phyloP scores from a whole-genome alignment of 2,888 invertebrate species.

The Caenorhabditis japonica region DNA sequence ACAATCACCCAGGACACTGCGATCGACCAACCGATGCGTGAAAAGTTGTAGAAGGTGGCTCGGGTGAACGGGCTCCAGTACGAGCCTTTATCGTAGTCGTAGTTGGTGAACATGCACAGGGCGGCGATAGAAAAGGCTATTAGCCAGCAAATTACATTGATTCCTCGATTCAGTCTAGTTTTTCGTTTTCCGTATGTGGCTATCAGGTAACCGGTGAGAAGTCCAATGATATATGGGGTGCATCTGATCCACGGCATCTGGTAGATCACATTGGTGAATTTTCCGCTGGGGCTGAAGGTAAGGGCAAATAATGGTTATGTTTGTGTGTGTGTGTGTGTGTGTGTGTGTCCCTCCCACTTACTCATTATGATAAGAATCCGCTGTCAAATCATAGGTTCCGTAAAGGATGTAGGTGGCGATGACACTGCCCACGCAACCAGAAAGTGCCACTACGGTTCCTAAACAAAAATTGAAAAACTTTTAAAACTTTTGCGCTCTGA shows the following conservation, averaged over 20 bases:
- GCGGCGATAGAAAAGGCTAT: slow-evolving; percentile 32
- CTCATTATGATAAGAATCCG: slow-evolving; percentile 33
- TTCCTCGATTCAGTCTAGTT: slow-evolving; percentile 31
- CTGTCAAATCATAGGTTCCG: slow-evolving; percentile 10
- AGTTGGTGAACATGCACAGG: slow-evolving; percentile 36
- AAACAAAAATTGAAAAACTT: background rate
- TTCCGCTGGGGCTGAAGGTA: slow-evolving; percentile 18
- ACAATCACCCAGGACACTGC: slow-evolving; percentile 78
- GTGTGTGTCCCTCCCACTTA: too few relatives aligned
- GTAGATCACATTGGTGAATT: slow-evolving; percentile 25
- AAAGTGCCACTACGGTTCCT: slow-evolving; percentile 8
- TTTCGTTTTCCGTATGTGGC: slow-evolving; percentile 34
- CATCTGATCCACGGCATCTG: slow-evolving; percentile 71
- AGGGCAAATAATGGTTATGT: too few relatives aligned
- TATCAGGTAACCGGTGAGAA: slow-evolving; percentile 76
- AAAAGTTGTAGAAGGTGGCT: slow-evolving; percentile 50
- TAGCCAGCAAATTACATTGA: slow-evolving; percentile 34
- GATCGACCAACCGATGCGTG: slow-evolving; percentile 78
- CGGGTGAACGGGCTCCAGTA: slow-evolving; percentile 36
- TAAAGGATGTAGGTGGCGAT: slow-evolving; percentile 32
- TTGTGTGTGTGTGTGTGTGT: too few relatives aligned
- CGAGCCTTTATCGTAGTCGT: slow-evolving; percentile 36
- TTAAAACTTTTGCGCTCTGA: background rate
- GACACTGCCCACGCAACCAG: slow-evolving; percentile 40
- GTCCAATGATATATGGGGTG: slow-evolving; percentile 78